Evolutionary conservation across 1,140 invertebrate genomes (phyloP), one percentile per base, ranked within the genome.

Genomic region (Physella acuta): DNA sequence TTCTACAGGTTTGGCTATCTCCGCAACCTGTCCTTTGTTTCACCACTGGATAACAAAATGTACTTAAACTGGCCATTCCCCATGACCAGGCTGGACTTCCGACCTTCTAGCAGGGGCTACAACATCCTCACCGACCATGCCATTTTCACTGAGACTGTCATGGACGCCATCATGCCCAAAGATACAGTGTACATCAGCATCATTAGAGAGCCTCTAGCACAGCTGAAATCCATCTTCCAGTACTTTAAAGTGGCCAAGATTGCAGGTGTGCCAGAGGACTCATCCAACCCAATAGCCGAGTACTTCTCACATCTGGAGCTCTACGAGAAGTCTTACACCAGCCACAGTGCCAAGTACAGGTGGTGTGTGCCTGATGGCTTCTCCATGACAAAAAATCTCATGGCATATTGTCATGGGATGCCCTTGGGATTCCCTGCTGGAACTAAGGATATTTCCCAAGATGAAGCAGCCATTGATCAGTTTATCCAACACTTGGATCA

Each of bases 281-380:
- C 20, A 1, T 33, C 61, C 16, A 55, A 74, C 58, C 39, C 67
- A 2, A 1, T 80, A 2, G 70, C 34, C n/a, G 74, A 77, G 59
- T 84, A 79, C 60, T 49, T 83, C 17, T 59, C 74, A 16, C 73
- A 81, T 69, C 68, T 81, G 11, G 59, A 79, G 16, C 72, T 75
- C 24, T 81, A 83, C 68, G 79, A 83, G 3, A 24, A 49, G 5
- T 70, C 76, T 24, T 84, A 84, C 60, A 76, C 71, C 53, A 74
- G 73, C 49, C 74, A 58, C 68, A 17, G 24, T n/a, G 17, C 34
- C 28, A 33, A 53, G n/a, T 33, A 64, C 8, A 72, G 79, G 16
- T 76, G 71, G 49, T 83, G 82, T 58, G 75, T 82, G 39, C 81
- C 81, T 0, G 77, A 80, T 53, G 74, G 75, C 3, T 82, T 84